Percentiles rank a stretch among this genome's conserved stretches.
Conservation (phyloP, 2,888 invertebrate species). For the Amiota communis region DNA sequence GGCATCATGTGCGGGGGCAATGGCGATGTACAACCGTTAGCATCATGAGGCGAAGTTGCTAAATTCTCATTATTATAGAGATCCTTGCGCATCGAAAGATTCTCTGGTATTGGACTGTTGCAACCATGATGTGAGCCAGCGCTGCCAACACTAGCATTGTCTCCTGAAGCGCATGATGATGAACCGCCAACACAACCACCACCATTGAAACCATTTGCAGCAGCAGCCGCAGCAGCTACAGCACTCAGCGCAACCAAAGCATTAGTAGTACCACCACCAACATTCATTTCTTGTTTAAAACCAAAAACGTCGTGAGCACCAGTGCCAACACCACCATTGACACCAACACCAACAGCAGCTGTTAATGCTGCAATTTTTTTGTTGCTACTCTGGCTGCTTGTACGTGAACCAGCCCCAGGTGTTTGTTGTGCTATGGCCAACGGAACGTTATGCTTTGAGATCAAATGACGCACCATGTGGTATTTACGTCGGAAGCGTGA, state of each 20-base stretch:
- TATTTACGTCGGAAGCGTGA: slow-evolving; percentile 75
- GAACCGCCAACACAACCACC: slow-evolving; percentile 39
- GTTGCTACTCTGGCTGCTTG: slow-evolving; percentile 24
- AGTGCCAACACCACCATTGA: slow-evolving; percentile 32
- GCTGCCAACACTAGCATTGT: slow-evolving; percentile 54
- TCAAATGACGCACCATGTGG: slow-evolving; percentile 74
- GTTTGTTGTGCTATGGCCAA: slow-evolving; percentile 64
- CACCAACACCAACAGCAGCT: slow-evolving; percentile 43
- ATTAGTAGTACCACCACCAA: slow-evolving; percentile 4
- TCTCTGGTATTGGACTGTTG: slow-evolving; percentile 69
- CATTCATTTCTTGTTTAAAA: too few relatives aligned
- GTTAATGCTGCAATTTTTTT: slow-evolving; percentile 38
- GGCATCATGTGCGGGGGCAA: slow-evolving; percentile 60
- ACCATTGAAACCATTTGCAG: slow-evolving; percentile 38
- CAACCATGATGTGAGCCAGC: slow-evolving; percentile 60
- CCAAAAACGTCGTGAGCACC: too few relatives aligned
- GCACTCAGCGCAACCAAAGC: slow-evolving; percentile 13
- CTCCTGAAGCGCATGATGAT: slow-evolving; percentile 39
- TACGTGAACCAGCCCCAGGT: slow-evolving; percentile 54
- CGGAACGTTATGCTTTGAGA: slow-evolving; percentile 72
- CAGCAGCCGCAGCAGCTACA: slow-evolving; percentile 17
- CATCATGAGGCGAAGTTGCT: slow-evolving; percentile 46
- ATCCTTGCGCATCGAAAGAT: slow-evolving; percentile 69
- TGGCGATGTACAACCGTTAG: slow-evolving; percentile 46
- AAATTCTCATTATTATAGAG: slow-evolving; percentile 52